phyloP scores from a whole-genome alignment of 2,113 vertebrate genomes.

The Nothobranchius furzeri region DNA sequence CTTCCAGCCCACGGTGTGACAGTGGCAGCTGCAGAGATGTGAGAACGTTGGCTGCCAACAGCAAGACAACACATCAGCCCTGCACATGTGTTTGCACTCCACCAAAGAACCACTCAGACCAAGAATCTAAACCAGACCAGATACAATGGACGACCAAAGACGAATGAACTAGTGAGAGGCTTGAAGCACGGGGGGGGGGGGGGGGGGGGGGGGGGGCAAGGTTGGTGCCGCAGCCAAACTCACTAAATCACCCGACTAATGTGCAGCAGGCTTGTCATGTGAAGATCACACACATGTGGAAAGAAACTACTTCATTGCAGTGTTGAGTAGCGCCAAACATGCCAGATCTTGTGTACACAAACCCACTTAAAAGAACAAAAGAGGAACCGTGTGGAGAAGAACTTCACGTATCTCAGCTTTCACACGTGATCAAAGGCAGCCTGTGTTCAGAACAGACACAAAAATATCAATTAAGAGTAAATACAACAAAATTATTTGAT shows the following conservation, averaged over 20 bases:
- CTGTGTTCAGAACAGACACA: slow-evolving; percentile 1
- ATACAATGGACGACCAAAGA: slow-evolving; percentile 47
- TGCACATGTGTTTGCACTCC: slow-evolving; percentile 49
- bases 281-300: slow-evolving; percentile 38
- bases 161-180: slow-evolving; percentile 24
- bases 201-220: slow-evolving; percentile 28
- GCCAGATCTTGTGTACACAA: slow-evolving; percentile 8
- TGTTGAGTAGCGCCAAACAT: slow-evolving; percentile 1
- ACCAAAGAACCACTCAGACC: slow-evolving; percentile 43
- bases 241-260: slow-evolving; percentile 69
- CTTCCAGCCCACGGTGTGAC: neutral
- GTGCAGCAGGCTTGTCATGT: slow-evolving; percentile 58
- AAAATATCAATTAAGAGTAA: neutral
- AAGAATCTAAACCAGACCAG: slow-evolving; percentile 59
- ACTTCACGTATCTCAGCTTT: slow-evolving; percentile 8
- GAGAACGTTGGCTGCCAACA: slow-evolving; percentile 21
- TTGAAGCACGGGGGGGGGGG: slow-evolving; percentile 13
- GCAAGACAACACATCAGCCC: slow-evolving; percentile 42
- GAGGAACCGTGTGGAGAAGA: slow-evolving; percentile 9
- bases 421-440: slow-evolving; percentile 21
- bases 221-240: slow-evolving; percentile 49
- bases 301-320: slow-evolving; percentile 9
- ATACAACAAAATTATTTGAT: neutral
- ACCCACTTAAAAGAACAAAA: slow-evolving; percentile 38
- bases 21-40: slow-evolving; percentile 8